phyloP scores from a whole-genome alignment of 2,797 vertebrate species.

The Mus spretus region DNA sequence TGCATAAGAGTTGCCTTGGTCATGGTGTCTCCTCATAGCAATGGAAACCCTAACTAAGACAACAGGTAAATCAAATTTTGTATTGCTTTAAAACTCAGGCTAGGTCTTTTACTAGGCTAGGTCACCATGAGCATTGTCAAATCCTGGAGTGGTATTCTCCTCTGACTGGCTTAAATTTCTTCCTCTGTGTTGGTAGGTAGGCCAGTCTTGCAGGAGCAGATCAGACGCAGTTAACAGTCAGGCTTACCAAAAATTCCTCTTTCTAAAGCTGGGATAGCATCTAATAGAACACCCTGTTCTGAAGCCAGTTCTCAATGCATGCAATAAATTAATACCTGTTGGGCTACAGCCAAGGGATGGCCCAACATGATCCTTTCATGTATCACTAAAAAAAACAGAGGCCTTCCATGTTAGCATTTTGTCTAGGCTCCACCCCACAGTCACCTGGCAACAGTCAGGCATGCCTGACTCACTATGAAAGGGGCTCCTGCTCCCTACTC shows the following conservation, averaged over 20 bases:
- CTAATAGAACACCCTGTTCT: neutral
- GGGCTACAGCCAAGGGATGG: neutral
- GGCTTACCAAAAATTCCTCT: neutral
- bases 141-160: neutral
- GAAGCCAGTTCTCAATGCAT: neutral
- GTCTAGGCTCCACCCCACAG: neutral
- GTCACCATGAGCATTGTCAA: accelerated
- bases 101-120: neutral
- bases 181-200: neutral
- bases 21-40: neutral
- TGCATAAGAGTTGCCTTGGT: neutral
- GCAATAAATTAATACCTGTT: neutral
- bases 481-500: neutral
- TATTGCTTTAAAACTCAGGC: neutral
- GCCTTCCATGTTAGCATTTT: neutral
- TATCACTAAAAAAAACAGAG: neutral
- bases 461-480: neutral
- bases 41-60: neutral
- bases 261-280: neutral
- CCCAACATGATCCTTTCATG: neutral
- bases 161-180: neutral
- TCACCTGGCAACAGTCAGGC: neutral
- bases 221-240: neutral
- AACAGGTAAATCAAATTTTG: neutral
- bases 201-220: neutral